Conservation (phyloP, 2,797 vertebrate species). For the Malacoraja senta region DNA sequence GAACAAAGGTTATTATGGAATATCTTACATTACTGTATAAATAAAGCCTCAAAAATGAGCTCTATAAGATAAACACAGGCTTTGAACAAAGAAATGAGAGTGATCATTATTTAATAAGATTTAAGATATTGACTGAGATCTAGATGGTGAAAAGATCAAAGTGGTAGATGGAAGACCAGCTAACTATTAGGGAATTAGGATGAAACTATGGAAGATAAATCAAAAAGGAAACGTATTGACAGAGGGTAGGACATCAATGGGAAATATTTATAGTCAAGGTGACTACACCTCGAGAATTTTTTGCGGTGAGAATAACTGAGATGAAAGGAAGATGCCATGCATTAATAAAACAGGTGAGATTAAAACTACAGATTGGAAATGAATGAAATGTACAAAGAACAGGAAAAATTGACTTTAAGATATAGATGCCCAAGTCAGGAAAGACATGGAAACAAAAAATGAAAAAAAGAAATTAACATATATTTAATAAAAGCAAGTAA, state of each 20-base stretch:
- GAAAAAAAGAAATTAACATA: not conserved
- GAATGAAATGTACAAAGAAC: not conserved
- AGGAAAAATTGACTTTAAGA: not conserved
- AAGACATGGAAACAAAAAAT: not conserved
- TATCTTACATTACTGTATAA: not conserved
- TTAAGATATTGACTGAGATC: not conserved
- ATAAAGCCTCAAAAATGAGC: not conserved
- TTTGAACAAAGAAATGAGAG: not conserved
- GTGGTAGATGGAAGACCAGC: too few relatives aligned
- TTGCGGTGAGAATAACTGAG: not conserved
- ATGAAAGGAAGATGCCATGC: not conserved
- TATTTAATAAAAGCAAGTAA: not conserved
- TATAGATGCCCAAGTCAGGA: not conserved
- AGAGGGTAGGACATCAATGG: not conserved
- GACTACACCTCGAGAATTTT: not conserved
- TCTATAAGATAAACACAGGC: not conserved
- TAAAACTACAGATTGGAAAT: not conserved
- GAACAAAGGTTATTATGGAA: not conserved
- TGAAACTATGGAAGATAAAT: not conserved
- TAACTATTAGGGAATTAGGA: not conserved
- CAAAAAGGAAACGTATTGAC: not conserved
- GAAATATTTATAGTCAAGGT: constrained; percentile 11
- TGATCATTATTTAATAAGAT: not conserved
- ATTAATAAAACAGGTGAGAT: not conserved
- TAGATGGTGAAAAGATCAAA: constrained; percentile 13